phyloP scores from a whole-genome alignment of 92 coral and sea anemone genomes.

The Parazoanthus darwini region DNA sequence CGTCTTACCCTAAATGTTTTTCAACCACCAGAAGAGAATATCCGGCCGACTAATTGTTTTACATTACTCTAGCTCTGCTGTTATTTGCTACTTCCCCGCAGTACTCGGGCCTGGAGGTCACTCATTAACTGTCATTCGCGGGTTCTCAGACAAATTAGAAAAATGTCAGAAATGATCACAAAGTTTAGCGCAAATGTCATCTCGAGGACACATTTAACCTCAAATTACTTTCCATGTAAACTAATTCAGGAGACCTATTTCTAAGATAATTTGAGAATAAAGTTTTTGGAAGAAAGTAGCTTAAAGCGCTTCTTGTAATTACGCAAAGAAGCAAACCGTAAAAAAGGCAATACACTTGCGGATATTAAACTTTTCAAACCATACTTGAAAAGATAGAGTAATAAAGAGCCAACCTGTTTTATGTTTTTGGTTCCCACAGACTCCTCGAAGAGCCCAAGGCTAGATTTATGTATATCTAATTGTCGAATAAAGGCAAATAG shows the following conservation, averaged over 20 bases:
- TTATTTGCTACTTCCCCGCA: neutral
- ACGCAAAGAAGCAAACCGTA: neutral
- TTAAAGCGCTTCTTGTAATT: neutral
- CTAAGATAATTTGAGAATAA: neutral
- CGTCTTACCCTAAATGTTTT: neutral
- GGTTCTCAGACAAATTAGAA: neutral
- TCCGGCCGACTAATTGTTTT: neutral
- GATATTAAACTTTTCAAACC: neutral
- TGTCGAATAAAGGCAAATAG: neutral
- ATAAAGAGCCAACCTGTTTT: neutral
- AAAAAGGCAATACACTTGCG: neutral
- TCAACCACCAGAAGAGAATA: neutral
- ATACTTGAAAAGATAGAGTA: neutral
- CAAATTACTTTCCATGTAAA: neutral
- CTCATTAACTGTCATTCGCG: neutral
- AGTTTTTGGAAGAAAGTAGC: neutral
- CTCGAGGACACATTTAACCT: neutral
- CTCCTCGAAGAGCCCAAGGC: neutral
- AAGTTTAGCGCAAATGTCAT: constrained; percentile 1
- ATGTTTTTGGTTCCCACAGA: neutral
- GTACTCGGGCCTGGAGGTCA: too few relatives aligned
- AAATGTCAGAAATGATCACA: neutral
- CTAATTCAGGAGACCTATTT: neutral
- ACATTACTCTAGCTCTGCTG: neutral
- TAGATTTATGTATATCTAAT: neutral